phyloP scores from a whole-genome alignment of 2,113 vertebrate genomes.

The Ascaphus truei region DNA sequence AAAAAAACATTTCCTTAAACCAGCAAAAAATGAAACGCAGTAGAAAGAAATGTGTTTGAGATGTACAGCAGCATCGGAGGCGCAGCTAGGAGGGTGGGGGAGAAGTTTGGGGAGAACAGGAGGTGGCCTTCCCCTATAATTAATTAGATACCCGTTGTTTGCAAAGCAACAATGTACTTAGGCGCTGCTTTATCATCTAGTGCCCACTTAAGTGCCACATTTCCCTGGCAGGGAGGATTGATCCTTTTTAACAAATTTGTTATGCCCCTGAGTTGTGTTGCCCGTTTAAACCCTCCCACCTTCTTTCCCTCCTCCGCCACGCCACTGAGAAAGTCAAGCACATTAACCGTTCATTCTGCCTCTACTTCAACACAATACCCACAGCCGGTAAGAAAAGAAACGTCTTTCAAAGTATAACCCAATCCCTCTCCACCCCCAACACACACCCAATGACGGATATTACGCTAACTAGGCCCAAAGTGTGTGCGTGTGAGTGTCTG shows the following conservation, averaged over 20 bases:
- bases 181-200: not conserved
- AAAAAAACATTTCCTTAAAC: conserved; percentile 25
- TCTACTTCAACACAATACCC: conserved; percentile 33
- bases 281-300: conserved; percentile 1
- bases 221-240: not conserved
- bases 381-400: conserved; percentile 34
- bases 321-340: conserved; percentile 17
- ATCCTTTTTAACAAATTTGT: conserved; percentile 4
- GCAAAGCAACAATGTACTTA: not conserved
- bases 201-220: not conserved
- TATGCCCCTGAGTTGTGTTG: conserved; percentile 15
- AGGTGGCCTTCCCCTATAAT: not conserved
- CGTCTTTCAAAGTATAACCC: conserved; percentile 19
- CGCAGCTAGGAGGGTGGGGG: conserved; percentile 8
- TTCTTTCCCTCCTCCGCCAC: conserved; percentile 10
- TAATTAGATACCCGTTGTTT: not conserved
- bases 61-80: conserved; percentile 30
- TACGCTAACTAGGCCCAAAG: conserved; percentile 18
- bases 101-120: conserved; percentile 12
- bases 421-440: not conserved
- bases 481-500: not conserved
- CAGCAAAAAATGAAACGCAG: conserved; percentile 24
- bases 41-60: conserved; percentile 24
- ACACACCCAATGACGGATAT: conserved; percentile 22
- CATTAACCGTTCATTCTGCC: conserved; percentile 20